Evolutionary conservation across 2,888 invertebrate genomes (phyloP).

Genomic region (Amphipyra berbera): DNA sequence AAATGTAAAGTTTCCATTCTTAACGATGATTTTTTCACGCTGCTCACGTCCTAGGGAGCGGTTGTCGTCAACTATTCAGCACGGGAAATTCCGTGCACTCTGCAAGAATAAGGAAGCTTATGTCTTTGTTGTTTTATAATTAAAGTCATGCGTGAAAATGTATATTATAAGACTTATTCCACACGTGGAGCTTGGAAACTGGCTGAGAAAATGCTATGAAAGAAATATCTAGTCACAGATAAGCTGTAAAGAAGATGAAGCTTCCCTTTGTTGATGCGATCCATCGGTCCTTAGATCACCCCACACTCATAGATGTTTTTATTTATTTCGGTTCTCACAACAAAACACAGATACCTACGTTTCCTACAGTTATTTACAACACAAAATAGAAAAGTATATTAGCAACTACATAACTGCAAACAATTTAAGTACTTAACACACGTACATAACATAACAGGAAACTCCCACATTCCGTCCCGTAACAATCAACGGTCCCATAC

Average conservation of each 20-base stretch:
- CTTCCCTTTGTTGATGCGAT: too few species aligned
- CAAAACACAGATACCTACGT: background rate
- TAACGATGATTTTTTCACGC: constrained; percentile 33
- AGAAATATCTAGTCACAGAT: too few species aligned
- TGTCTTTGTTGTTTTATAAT: constrained; percentile 13
- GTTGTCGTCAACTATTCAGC: constrained; percentile 45
- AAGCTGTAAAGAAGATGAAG: too few species aligned
- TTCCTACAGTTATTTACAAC: background rate
- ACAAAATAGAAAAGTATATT: constrained; percentile 17
- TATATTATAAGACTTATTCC: too few species aligned
- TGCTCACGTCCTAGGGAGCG: constrained; percentile 33
- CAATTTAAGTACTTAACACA: constrained; percentile 40
- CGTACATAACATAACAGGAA: constrained; percentile 29
- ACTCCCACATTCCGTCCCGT: constrained; percentile 30
- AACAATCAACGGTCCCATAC: constrained; percentile 45
- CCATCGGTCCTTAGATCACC: too few species aligned
- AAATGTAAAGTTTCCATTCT: constrained; percentile 35
- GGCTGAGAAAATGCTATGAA: too few species aligned
- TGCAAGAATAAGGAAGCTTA: constrained; percentile 9
- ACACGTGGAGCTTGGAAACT: too few species aligned
- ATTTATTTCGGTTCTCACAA: too few species aligned
- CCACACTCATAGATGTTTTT: too few species aligned
- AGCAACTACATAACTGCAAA: constrained; percentile 12
- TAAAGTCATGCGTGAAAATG: constrained; percentile 2
- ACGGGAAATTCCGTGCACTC: background rate